Conservation (phyloP, 2,797 vertebrate genomes). For the Moxostoma hubbsi region DNA sequence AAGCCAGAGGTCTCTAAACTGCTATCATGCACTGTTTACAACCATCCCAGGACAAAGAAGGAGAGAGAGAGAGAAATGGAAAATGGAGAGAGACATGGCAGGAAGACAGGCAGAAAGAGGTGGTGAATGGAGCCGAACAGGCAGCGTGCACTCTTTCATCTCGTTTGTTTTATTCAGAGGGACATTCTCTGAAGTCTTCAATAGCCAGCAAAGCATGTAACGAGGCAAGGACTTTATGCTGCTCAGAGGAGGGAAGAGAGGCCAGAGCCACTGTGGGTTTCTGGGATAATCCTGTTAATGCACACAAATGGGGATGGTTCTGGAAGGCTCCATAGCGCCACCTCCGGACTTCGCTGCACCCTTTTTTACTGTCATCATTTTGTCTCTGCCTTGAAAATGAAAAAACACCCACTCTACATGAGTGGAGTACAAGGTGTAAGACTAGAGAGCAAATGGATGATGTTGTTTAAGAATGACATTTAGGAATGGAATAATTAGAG, state of each 20-base stretch:
- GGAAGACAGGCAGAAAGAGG: slow-evolving; percentile 47
- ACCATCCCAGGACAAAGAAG: slow-evolving; percentile 54
- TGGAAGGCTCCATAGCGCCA: slow-evolving; percentile 53
- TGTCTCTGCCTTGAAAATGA: slow-evolving; percentile 27
- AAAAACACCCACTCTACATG: neutral
- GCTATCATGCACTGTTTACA: slow-evolving; percentile 63
- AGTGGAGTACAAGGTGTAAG: neutral
- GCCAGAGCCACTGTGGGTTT: slow-evolving; percentile 57
- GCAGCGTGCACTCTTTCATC: slow-evolving; percentile 59
- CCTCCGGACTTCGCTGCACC: slow-evolving; percentile 57
- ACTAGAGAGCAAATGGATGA: slow-evolving; percentile 17
- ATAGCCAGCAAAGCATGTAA: slow-evolving; percentile 66
- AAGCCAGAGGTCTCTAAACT: slow-evolving; percentile 62
- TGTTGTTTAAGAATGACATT: neutral
- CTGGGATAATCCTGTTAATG: slow-evolving; percentile 66
- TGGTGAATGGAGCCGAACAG: slow-evolving; percentile 49
- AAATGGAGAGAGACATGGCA: slow-evolving; percentile 22
- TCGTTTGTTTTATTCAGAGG: slow-evolving; percentile 62
- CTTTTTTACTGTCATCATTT: slow-evolving; percentile 56
- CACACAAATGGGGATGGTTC: slow-evolving; percentile 63
- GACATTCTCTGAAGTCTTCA: slow-evolving; percentile 65
- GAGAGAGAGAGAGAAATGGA: slow-evolving; percentile 27
- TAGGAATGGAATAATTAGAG: too few species aligned
- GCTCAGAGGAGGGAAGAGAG: slow-evolving; percentile 56
- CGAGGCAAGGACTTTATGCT: slow-evolving; percentile 55